A percentile compares a stretch with the other conserved stretches of the same genome.
phyloP scores from a whole-genome alignment of 1,140 invertebrate species.

The Lysiphlebus fabarum region DNA sequence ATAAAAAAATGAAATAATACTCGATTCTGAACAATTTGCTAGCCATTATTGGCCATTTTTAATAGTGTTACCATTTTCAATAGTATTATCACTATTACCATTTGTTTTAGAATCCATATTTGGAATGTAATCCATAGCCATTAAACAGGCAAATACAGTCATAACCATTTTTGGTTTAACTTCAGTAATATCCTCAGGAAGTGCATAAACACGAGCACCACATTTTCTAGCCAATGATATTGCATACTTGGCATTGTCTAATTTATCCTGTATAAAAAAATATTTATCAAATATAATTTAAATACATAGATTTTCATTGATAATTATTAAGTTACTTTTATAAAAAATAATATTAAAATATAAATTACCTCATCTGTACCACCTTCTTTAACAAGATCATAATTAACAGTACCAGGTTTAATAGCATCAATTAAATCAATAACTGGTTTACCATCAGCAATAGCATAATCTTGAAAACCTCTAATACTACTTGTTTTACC shows the following conservation, averaged over 20 bases:
- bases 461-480: conserved; percentile 83
- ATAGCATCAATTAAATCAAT: conserved; percentile 96
- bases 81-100: conserved; percentile 39
- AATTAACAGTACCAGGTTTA: conserved; percentile 93
- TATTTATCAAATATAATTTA: too few relatives aligned
- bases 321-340: conserved; percentile 9
- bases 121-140: conserved; percentile 93
- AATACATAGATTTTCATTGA: not conserved
- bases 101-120: conserved; percentile 66
- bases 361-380: conserved; percentile 73
- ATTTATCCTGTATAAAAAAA: conserved; percentile 68
- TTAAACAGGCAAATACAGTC: conserved; percentile 98
- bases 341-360: conserved; percentile 4
- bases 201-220: conserved; percentile 93
- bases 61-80: conserved; percentile 16
- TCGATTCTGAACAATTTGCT: too few relatives aligned
- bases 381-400: conserved; percentile 80
- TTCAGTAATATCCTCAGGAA: conserved; percentile 99
- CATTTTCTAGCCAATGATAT: conserved; percentile 96
- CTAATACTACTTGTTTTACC: conserved; percentile 78
- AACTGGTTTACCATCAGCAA: conserved; percentile 84
- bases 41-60: conserved; percentile 42
- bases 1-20: too few relatives aligned
- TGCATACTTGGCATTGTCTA: conserved; percentile 97
- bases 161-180: conserved; percentile 98